phyloP scores from a whole-genome alignment of 2,797 vertebrate species.

The Crocidura indochinensis region DNA sequence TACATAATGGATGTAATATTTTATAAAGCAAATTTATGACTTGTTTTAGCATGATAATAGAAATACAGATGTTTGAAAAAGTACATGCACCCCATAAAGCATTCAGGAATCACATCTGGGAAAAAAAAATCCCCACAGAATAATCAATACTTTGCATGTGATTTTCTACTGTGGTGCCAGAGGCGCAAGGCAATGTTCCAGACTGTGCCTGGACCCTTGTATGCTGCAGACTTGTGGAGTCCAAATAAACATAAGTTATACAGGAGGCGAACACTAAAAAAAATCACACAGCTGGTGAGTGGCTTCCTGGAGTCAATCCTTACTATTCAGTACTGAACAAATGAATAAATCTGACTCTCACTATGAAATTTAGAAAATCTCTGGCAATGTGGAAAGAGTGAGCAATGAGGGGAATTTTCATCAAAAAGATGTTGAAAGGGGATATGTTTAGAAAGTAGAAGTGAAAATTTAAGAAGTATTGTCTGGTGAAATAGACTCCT shows the following conservation, averaged over 20 bases:
- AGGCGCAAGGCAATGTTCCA: background rate
- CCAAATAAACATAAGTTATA: background rate
- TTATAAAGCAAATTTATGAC: background rate
- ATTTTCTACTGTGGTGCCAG: background rate
- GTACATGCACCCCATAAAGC: background rate
- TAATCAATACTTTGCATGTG: background rate
- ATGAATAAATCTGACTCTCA: background rate
- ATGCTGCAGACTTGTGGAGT: background rate
- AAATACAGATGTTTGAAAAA: background rate
- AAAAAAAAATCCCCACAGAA: background rate
- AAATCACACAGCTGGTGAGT: background rate
- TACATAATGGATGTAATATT: background rate
- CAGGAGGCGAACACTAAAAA: background rate
- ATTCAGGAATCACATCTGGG: background rate
- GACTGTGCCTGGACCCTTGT: fast-evolving
- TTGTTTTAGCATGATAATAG: background rate
- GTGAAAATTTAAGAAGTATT: background rate
- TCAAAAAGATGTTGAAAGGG: background rate
- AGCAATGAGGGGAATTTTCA: background rate
- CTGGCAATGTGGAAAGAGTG: background rate
- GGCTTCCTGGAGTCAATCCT: background rate
- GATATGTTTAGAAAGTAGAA: background rate
- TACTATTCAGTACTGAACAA: background rate
- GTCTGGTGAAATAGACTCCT: background rate
- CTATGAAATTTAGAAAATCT: background rate